Base-by-base conservation (phyloP, 2,888 invertebrate genomes). In the Tribolium freemani region DNA sequence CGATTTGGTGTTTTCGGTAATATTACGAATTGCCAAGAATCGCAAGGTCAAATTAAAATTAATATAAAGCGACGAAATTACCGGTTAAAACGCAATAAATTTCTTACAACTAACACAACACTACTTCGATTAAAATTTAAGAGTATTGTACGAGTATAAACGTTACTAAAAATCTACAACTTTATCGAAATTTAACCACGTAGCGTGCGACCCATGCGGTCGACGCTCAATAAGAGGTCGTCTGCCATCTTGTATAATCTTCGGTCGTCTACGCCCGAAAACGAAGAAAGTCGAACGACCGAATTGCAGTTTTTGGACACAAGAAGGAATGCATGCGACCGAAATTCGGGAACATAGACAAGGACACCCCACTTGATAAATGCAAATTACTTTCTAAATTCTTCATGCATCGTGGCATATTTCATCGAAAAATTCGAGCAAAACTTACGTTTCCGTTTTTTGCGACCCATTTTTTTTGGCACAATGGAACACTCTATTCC, bases 131-230 rank as follows among this genome's bases (percentile, higher is more conserved):
- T 57, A 66, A 64, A 54, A 46, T 13, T 8, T 48, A 67, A 67
- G 69, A 76, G 75, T 72, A 71, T 75, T 73, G 16, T 26, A 2
- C 30, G 69, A 60, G 51, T 67, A 63, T 64, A 21, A 44, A 61
- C 44, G 61, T 76, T 63, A 67, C 70, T 63, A 61, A 69, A 75
- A 74, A 75, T 74, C 71, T 70, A 68, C 50, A 53, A 69, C 58
- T 72, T 75, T 71, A 54, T 60, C 16, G 56, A 69, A 71, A 73
- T 73, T 79, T 77, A 80, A 84, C 82, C 83, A 86, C 86, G 84
- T 85, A 84, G 86, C 86, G 86, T 84, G 82, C 87, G 86, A 87
- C 86, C 86, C 86, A 87, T 87, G 87, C 84, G 87, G 87, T 84
- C 87, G 86, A 84, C 87, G 86, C 86, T 83, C 81, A 85, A 83